Evolutionary conservation across 2,113 vertebrate genomes (phyloP).

Genomic region (Myotis davidii): DNA sequence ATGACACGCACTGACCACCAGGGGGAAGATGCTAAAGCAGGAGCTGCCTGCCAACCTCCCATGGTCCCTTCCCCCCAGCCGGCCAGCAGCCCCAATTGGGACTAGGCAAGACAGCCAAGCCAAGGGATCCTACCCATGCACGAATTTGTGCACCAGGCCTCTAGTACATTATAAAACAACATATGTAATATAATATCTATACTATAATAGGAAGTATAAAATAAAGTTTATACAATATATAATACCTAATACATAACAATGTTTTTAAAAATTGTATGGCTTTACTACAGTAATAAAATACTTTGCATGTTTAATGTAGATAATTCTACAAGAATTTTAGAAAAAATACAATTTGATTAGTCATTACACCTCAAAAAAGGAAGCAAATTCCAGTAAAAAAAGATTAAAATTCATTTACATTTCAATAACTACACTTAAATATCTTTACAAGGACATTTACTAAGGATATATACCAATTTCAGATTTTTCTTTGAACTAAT

Average conservation of each 20-base stretch:
- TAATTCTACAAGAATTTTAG: not conserved
- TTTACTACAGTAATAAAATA: not conserved
- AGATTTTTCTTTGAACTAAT: not conserved
- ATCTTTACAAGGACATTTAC: not conserved
- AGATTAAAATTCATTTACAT: not conserved
- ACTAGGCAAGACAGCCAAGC: too few relatives aligned
- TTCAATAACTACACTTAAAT: not conserved
- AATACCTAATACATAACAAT: not conserved
- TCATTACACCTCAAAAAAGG: not conserved
- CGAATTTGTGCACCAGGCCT: too few relatives aligned
- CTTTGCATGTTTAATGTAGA: not conserved
- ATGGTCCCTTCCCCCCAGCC: too few relatives aligned
- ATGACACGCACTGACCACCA: too few relatives aligned
- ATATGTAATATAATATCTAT: not conserved
- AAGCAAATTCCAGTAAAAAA: not conserved
- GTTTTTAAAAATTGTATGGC: not conserved
- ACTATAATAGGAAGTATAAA: constrained; percentile 8
- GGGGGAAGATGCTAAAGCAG: too few relatives aligned
- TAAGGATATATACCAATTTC: not conserved
- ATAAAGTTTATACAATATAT: not conserved
- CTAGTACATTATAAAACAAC: not conserved
- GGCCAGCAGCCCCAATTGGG: too few relatives aligned
- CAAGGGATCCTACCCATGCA: too few relatives aligned
- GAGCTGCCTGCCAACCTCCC: too few relatives aligned
- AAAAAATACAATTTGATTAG: not conserved